Evolutionary conservation across 2,797 vertebrate genomes (phyloP).

Genomic region (Chiroxiphia lanceolata): DNA sequence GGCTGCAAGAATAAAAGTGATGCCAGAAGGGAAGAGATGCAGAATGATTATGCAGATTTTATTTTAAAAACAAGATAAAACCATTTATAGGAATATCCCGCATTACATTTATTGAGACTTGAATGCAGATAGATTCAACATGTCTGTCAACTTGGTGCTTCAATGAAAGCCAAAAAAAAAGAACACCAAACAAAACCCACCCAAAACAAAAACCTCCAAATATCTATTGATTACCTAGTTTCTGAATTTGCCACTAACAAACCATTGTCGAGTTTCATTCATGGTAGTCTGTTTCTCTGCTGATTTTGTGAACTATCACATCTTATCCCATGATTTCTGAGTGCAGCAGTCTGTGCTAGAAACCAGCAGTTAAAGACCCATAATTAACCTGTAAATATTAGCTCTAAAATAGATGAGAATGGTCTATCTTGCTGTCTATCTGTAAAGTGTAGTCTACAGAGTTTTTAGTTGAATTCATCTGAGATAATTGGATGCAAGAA

Average conservation of each 20-base stretch:
- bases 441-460: neutral
- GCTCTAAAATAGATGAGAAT: neutral
- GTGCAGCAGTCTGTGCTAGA: neutral
- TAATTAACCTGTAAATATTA: neutral
- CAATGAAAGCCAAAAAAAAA: neutral
- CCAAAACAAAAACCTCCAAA: neutral
- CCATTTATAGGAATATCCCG: neutral
- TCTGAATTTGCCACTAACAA: neutral
- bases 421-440: neutral
- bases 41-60: neutral
- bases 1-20: neutral
- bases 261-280: neutral
- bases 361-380: neutral
- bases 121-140: neutral
- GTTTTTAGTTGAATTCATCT: neutral
- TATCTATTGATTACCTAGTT: neutral
- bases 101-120: neutral
- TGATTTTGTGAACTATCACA: neutral
- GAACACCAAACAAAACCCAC: neutral
- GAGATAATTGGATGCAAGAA: neutral
- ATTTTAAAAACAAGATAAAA: conserved; percentile 38
- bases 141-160: neutral
- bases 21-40: conserved; percentile 5
- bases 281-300: neutral
- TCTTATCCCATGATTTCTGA: neutral